These are phyloP conservation scores for Eustalomyia histrio DNA, from an alignment of 2,888 invertebrate genomes.

Conservation along the genomic window DNA sequence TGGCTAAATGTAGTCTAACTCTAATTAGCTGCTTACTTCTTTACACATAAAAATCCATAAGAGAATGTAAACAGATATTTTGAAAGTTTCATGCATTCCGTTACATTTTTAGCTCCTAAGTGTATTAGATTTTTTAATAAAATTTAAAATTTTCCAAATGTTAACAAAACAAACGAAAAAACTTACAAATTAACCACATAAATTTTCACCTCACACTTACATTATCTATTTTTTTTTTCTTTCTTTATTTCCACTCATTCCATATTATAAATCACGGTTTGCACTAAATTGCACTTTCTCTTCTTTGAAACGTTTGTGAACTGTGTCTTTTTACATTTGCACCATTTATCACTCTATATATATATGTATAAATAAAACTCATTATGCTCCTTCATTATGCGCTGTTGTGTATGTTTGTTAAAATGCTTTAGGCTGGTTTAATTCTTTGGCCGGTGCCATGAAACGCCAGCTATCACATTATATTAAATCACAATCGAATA, in stretches of 20 bases:
- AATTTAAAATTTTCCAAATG: too few relatives aligned
- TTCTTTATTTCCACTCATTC: conserved; percentile 43
- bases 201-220: conserved; percentile 40
- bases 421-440: conserved; percentile 82
- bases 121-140: too few relatives aligned
- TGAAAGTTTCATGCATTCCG: too few relatives aligned
- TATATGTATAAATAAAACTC: conserved; percentile 28
- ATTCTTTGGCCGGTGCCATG: conserved; percentile 85
- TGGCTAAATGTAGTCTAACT: too few relatives aligned
- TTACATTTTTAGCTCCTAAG: too few relatives aligned
- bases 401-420: conserved; percentile 36
- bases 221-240: conserved; percentile 44
- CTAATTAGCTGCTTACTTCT: too few relatives aligned
- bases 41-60: too few relatives aligned
- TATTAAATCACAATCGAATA: conserved; percentile 85
- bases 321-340: conserved; percentile 35
- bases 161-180: too few relatives aligned
- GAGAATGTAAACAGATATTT: too few relatives aligned
- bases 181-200: not conserved
- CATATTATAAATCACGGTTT: conserved; percentile 30
- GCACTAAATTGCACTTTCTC: conserved; percentile 39
- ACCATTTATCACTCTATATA: not conserved
- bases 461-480: conserved; percentile 91
- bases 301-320: conserved; percentile 43
- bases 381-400: conserved; percentile 46